Evolutionary conservation across 1,140 invertebrate species (phyloP).

Genomic region (Lithobius niger): DNA sequence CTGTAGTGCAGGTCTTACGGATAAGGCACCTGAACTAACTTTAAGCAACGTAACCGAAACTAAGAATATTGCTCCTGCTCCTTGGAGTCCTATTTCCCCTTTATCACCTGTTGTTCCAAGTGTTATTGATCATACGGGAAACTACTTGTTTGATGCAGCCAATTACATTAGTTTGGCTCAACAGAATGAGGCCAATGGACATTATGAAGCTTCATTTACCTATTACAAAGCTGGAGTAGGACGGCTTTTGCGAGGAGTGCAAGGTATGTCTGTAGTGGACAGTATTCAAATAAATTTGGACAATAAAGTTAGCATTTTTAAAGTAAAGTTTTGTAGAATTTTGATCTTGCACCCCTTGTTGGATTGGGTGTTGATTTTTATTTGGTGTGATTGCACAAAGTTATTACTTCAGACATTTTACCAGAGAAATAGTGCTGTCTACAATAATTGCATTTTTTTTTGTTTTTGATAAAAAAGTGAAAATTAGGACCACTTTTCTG

Average conservation of each 20-base stretch:
- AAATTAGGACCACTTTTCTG: no score
- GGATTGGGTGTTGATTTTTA: no score
- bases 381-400: no score
- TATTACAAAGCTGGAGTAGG: slow-evolving; percentile 49
- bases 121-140: slow-evolving; percentile 22
- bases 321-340: no score
- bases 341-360: no score
- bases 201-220: slow-evolving; percentile 44
- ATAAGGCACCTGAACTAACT: not conserved
- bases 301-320: no score
- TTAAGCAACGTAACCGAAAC: not conserved
- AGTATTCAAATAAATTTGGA: no score
- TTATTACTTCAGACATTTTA: no score
- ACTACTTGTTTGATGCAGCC: slow-evolving; percentile 45
- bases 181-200: slow-evolving; percentile 36
- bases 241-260: slow-evolving; percentile 42
- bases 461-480: no score
- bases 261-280: slow-evolving; percentile 29
- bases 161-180: slow-evolving; percentile 43
- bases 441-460: no score
- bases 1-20: not conserved
- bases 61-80: not conserved
- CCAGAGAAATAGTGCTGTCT: no score
- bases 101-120: not conserved
- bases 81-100: not conserved